phyloP scores from a whole-genome alignment of 2,888 invertebrate species.

The Pelosia muscerda region DNA sequence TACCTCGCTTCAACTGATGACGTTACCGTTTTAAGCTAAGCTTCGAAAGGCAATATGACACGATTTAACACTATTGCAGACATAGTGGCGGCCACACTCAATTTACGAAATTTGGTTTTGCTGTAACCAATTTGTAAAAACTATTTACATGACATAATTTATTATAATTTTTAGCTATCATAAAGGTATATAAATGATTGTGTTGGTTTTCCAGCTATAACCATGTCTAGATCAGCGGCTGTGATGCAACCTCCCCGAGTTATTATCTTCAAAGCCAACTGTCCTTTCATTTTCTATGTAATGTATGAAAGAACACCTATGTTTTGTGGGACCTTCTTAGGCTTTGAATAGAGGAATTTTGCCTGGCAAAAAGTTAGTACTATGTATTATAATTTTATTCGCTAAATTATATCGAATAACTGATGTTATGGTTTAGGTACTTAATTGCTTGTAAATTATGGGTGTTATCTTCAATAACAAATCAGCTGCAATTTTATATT shows the following conservation, averaged over 20 bases:
- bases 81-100: no score
- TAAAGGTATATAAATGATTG: not conserved
- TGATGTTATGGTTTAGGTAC: no score
- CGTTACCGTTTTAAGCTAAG: no score
- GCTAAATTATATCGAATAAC: no score
- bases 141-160: not conserved
- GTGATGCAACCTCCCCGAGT: not conserved
- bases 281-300: slow-evolving; percentile 22
- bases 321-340: slow-evolving; percentile 24
- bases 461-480: not conserved
- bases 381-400: no score
- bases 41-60: no score
- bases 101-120: no score
- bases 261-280: slow-evolving; percentile 21
- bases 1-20: no score
- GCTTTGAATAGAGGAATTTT: slow-evolving; percentile 12
- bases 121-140: not conserved
- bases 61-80: no score
- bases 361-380: not conserved
- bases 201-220: slow-evolving; percentile 14
- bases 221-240: not conserved
- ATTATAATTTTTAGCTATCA: not conserved
- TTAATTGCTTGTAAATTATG: no score
- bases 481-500: not conserved
- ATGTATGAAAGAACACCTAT: slow-evolving; percentile 3